phyloP scores from a whole-genome alignment of 2,888 invertebrate species.

The Siphlonurus alternatus region DNA sequence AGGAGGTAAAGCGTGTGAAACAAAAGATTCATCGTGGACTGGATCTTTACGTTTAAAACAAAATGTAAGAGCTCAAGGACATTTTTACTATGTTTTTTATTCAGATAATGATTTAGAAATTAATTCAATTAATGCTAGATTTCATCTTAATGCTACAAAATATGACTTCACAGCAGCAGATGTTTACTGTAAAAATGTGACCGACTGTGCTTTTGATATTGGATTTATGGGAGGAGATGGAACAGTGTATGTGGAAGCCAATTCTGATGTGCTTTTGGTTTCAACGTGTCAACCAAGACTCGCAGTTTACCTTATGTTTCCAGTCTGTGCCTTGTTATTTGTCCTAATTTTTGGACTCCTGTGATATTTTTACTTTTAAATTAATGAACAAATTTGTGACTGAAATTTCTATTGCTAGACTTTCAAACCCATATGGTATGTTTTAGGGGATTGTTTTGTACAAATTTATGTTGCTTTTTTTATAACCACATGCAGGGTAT shows the following conservation, averaged over 20 bases:
- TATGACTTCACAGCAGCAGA: conserved; percentile 57
- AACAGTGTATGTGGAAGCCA: conserved; percentile 56
- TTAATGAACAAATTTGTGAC: no score
- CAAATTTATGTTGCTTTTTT: no score
- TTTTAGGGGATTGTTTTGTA: no score
- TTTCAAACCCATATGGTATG: no score
- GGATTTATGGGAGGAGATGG: conserved; percentile 59
- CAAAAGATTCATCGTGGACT: neutral
- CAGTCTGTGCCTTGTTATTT: conserved; percentile 54
- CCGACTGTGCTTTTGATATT: conserved; percentile 57
- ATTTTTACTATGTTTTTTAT: conserved; percentile 80
- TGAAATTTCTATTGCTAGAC: no score
- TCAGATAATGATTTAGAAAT: conserved; percentile 65
- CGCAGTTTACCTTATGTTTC: conserved; percentile 63
- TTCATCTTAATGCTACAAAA: conserved; percentile 71
- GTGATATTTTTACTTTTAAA: conserved; percentile 35
- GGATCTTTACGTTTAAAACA: conserved; percentile 25
- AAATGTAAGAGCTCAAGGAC: conserved; percentile 56
- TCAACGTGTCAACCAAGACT: conserved; percentile 68
- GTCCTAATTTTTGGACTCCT: conserved; percentile 68
- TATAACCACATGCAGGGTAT: no score
- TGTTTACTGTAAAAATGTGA: conserved; percentile 55
- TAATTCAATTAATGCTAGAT: conserved; percentile 67
- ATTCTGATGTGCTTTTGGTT: conserved; percentile 37
- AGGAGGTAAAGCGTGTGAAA: neutral